Base-by-base conservation (phyloP, 2,888 invertebrate genomes). In the Rutpela maculata region DNA sequence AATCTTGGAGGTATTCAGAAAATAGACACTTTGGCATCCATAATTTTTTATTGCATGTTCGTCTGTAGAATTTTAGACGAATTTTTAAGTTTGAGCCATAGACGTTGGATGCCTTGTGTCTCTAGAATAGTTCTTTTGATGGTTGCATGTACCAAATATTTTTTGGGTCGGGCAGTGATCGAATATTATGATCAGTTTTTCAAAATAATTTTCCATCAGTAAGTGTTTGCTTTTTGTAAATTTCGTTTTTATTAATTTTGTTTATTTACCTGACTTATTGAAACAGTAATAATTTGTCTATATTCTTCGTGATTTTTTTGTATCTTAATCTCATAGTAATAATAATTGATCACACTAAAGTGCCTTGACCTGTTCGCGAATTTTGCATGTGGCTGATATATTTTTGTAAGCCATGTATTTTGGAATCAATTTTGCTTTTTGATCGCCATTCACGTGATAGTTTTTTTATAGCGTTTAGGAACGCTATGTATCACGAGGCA, bases 331-430 rank as follows among this genome's bases (percentile, higher is more conserved):
- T 9, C 56, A 60, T 50, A 19, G 38, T 9, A 4, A 22, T 60
- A 59, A 57, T 69, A 62, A 43, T 19, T 10, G 26, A 60, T 43
- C 18, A n/a, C 59, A 60, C 31, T 17, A 63, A 63, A 68, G 66
- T 75, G 77, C 57, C 80, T 76, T 77, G 78, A 74, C 76, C 73
- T 59, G 19, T 22, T 70, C 71, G 79, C 75, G 77, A 80, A 81
- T 87, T 86, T 85, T 88, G 88, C 88, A 88, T 88, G 88, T 85
- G 87, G 86, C 86, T 86, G 87, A 87, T 85, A 84, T 84, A 86
- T 88, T 88, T 89, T 88, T 88, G 88, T 88, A 87, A 88, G 88
- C 89, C 88, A 88, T 86, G 80, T 81, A 81, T 78, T 82, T 81
- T 79, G 74, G 56, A 59, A 78, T 63, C 59, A 75, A 79, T 86